phyloP scores from a whole-genome alignment of 2,797 vertebrate species.

The Esox lucius region DNA sequence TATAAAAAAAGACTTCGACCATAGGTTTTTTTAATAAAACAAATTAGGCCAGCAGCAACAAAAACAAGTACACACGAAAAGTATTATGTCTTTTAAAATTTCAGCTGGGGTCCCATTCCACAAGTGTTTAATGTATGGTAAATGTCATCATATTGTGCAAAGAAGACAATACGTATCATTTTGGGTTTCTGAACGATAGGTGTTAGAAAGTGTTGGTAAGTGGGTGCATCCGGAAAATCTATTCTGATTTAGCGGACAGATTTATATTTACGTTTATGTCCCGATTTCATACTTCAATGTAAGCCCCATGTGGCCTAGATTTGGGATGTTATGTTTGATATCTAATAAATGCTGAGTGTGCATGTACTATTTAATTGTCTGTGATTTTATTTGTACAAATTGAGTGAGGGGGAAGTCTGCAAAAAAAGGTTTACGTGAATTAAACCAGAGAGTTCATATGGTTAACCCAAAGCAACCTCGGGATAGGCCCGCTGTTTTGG shows the following conservation, averaged over 20 bases:
- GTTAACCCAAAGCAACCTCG: not conserved
- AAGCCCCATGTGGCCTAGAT: not conserved
- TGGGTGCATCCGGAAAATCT: not conserved
- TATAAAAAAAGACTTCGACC: not conserved
- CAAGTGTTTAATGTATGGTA: no score
- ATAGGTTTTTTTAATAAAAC: not conserved
- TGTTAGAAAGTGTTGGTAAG: not conserved
- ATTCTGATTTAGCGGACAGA: not conserved
- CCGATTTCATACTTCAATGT: not conserved
- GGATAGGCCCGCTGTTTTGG: not conserved
- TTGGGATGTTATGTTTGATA: constrained; percentile 37
- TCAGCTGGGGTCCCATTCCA: not conserved
- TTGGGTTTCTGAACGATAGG: not conserved
- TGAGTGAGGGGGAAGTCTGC: not conserved
- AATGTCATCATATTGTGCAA: no score
- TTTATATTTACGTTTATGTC: not conserved
- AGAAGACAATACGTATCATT: not conserved
- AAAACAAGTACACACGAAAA: not conserved
- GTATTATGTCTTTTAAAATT: not conserved
- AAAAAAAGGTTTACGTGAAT: not conserved
- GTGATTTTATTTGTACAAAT: constrained; percentile 36
- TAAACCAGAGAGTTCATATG: not conserved
- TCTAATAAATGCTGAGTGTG: constrained; percentile 48
- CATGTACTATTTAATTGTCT: constrained; percentile 35
- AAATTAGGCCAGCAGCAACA: not conserved